Evolutionary conservation across 2,797 vertebrate genomes (phyloP).

Genomic region (Enteromius argenteus): DNA sequence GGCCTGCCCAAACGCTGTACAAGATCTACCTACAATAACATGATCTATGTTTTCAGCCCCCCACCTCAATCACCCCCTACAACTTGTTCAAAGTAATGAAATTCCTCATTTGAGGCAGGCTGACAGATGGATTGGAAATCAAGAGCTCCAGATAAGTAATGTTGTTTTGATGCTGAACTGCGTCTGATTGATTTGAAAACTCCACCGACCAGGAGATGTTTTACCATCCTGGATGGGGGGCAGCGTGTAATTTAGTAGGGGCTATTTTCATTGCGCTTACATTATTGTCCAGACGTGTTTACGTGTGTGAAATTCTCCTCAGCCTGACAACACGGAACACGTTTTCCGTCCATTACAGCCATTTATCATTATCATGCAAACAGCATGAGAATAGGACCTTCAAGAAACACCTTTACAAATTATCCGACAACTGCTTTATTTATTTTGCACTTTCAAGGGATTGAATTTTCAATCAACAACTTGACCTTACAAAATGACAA

Average conservation of each 20-base stretch:
- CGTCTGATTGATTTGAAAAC: slow-evolving; percentile 81
- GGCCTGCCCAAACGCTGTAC: slow-evolving; percentile 71
- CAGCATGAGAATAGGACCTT: slow-evolving; percentile 24
- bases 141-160: slow-evolving; percentile 85
- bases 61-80: slow-evolving; percentile 59
- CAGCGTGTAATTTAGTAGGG: slow-evolving; percentile 62
- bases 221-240: slow-evolving; percentile 68
- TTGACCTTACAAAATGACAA: slow-evolving; percentile 37
- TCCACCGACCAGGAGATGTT: slow-evolving; percentile 70
- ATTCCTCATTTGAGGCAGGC: slow-evolving; percentile 81
- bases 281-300: slow-evolving; percentile 10
- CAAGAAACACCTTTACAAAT: slow-evolving; percentile 27
- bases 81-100: slow-evolving; percentile 84
- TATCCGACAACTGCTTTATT: slow-evolving; percentile 19
- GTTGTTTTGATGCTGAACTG: slow-evolving; percentile 82
- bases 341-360: slow-evolving; percentile 23
- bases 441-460: slow-evolving; percentile 27
- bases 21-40: slow-evolving; percentile 75
- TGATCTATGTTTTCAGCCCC: slow-evolving; percentile 82
- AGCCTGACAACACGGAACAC: slow-evolving; percentile 13
- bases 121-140: slow-evolving; percentile 85
- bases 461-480: slow-evolving; percentile 34
- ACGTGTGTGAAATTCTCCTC: slow-evolving; percentile 3
- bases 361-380: slow-evolving; percentile 39
- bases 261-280: slow-evolving; percentile 36